Percentiles rank a stretch among this genome's conserved stretches.
phyloP scores from a whole-genome alignment of 2,113 vertebrate species.

The Caranx ignobilis region DNA sequence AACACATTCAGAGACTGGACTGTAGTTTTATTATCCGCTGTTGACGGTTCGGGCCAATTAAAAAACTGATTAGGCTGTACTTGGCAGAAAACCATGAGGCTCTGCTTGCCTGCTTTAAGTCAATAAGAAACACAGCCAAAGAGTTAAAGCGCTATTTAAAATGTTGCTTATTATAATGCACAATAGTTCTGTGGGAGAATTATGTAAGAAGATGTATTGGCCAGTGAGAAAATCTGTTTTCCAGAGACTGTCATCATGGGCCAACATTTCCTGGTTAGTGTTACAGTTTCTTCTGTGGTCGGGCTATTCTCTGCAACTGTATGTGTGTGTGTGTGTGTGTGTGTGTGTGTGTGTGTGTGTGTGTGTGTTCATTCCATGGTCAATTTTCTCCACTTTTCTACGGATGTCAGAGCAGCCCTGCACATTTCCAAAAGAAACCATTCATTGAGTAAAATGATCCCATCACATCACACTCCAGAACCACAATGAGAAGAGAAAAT shows the following conservation, averaged over 20 bases:
- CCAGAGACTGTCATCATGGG: conserved; percentile 64
- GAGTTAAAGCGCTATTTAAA: conserved; percentile 38
- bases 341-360: conserved; percentile 14
- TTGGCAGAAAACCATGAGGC: conserved; percentile 61
- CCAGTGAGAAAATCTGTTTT: conserved; percentile 74
- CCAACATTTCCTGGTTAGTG: conserved; percentile 71
- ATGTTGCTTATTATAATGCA: conserved; percentile 56
- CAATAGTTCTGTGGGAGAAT: conserved; percentile 55
- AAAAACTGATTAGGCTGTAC: conserved; percentile 65
- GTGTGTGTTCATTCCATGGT: conserved; percentile 14
- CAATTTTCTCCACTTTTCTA: conserved; percentile 58
- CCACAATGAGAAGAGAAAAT: conserved; percentile 76
- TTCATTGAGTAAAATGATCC: conserved; percentile 72
- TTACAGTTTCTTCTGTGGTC: conserved; percentile 58
- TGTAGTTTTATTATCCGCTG: conserved; percentile 73
- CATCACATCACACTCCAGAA: conserved; percentile 66
- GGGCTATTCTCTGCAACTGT: conserved; percentile 35
- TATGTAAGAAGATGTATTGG: conserved; percentile 65
- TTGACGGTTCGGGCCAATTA: conserved; percentile 72
- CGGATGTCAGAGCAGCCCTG: conserved; percentile 58
- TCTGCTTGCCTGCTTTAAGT: conserved; percentile 51
- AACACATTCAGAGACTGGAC: conserved; percentile 36
- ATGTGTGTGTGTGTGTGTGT: conserved; percentile 5
- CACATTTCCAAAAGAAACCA: conserved; percentile 71
- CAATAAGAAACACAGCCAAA: conserved; percentile 51